phyloP scores from a whole-genome alignment of 1,140 invertebrate genomes.

The Stratiolaelaps scimitus region DNA sequence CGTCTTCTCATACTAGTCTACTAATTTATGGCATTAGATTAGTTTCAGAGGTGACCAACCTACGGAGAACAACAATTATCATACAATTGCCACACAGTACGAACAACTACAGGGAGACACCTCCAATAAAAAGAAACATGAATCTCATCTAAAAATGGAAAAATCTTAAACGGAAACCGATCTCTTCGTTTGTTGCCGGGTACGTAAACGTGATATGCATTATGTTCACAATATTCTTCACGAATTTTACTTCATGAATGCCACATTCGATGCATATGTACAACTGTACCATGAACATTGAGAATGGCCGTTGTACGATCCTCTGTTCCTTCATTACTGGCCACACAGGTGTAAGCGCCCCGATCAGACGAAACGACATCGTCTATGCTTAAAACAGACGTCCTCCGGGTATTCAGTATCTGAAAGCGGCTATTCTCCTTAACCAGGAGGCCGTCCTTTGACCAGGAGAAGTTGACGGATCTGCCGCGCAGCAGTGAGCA shows the following conservation, averaged over 20 bases:
- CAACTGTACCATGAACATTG: background rate
- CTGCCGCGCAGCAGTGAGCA: background rate
- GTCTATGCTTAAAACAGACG: background rate
- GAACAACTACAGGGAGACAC: no score
- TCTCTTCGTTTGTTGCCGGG: no score
- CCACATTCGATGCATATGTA: background rate
- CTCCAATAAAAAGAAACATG: no score
- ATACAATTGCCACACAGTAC: no score
- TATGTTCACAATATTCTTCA: no score
- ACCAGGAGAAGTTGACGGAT: background rate
- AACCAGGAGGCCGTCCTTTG: background rate
- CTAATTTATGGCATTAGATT: no score
- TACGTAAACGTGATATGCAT: no score
- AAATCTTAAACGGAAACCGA: background rate
- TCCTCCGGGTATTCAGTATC: background rate
- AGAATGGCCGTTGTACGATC: constrained; percentile 1
- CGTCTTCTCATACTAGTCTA: no score
- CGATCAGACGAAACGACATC: background rate
- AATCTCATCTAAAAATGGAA: background rate
- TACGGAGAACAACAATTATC: no score
- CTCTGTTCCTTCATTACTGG: background rate
- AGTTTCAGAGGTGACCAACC: no score
- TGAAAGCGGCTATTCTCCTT: constrained; percentile 13
- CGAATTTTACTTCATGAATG: background rate
- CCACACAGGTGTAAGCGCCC: background rate